Conservation (phyloP, 2,797 vertebrate species). For the Microctenopoma steveboyesi region DNA sequence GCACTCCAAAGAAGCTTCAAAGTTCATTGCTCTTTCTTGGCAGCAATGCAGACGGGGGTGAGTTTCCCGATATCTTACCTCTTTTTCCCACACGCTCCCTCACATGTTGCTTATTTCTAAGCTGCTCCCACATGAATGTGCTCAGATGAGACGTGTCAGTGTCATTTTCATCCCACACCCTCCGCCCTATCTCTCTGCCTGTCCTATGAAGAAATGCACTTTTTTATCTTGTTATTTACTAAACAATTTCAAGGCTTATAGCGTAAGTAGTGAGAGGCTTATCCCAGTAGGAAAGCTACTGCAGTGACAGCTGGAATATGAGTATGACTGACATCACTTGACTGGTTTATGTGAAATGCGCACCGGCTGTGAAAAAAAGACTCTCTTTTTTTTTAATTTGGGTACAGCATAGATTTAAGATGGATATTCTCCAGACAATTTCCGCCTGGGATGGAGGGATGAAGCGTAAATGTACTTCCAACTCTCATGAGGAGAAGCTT, state of each 20-base stretch:
- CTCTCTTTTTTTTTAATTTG: conserved; percentile 27
- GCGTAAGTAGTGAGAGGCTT: conserved; percentile 48
- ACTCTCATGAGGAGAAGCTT: conserved; percentile 33
- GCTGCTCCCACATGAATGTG: conserved; percentile 41
- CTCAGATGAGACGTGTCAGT: conserved; percentile 53
- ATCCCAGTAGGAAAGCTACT: conserved; percentile 43
- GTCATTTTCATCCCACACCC: conserved; percentile 49
- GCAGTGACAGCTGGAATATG: conserved; percentile 65
- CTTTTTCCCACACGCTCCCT: conserved; percentile 31
- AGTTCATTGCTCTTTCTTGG: conserved; percentile 69
- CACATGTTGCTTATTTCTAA: conserved; percentile 41
- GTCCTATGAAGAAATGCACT: conserved; percentile 54
- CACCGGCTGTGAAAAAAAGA: conserved; percentile 40
- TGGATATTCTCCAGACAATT: conserved; percentile 51
- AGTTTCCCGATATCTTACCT: conserved; percentile 38
- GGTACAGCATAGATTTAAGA: conserved; percentile 36
- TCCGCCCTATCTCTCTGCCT: conserved; percentile 41
- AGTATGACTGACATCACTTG: conserved; percentile 70
- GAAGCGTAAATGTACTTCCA: conserved; percentile 28
- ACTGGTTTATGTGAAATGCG: conserved; percentile 61
- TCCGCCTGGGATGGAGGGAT: conserved; percentile 18
- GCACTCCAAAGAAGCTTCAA: conserved; percentile 66
- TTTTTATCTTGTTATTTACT: conserved; percentile 68
- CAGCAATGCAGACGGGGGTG: conserved; percentile 40
- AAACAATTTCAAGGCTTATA: conserved; percentile 63